phyloP scores from a whole-genome alignment of 1,140 invertebrate species.

The Coenobita brevimanus region DNA sequence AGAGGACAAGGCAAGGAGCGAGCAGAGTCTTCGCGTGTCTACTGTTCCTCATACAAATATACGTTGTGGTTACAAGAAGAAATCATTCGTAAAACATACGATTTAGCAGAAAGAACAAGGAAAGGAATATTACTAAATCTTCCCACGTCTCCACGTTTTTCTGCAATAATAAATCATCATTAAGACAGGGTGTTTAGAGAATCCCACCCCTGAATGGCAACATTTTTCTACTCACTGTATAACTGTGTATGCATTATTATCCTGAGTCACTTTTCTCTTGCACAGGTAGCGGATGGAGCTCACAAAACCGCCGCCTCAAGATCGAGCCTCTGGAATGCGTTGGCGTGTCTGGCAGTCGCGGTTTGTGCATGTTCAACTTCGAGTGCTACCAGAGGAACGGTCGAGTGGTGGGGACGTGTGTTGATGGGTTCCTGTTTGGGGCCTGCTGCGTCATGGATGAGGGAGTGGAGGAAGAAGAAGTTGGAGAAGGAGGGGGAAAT shows the following conservation, averaged over 20 bases:
- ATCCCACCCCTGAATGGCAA: not conserved
- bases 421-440: constrained; percentile 93
- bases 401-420: constrained; percentile 89
- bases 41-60: no score
- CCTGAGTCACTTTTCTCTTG: not conserved
- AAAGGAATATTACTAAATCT: no score
- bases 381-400: constrained; percentile 88
- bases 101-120: no score
- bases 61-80: no score
- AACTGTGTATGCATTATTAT: no score
- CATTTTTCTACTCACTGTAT: not conserved
- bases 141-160: no score
- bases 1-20: no score
- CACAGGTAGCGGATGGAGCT: not conserved
- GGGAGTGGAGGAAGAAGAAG: not conserved
- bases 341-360: constrained; percentile 74
- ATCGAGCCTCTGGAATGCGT: constrained; percentile 68
- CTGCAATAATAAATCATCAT: no score
- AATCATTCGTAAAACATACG: no score
- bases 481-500: not conserved
- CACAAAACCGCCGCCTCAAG: constrained; percentile 47
- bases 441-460: constrained; percentile 81
- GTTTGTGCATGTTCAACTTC: constrained; percentile 96
- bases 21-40: no score
- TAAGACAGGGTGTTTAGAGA: no score